These are phyloP conservation scores for Rhopalosiphum maidis DNA, from an alignment of 1,140 invertebrate genomes.

Conservation along the genomic window DNA sequence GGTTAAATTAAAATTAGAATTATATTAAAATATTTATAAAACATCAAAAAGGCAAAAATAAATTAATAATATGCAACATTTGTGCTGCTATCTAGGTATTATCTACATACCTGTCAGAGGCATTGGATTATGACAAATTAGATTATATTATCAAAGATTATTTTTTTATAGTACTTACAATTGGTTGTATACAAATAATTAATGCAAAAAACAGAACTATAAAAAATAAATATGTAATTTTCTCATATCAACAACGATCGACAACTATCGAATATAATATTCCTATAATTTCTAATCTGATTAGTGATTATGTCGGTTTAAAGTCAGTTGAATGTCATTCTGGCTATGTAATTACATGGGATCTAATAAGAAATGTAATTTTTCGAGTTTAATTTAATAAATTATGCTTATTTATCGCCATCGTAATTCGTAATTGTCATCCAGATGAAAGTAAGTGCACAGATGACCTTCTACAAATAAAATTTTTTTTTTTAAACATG, in stretches of 20 bases:
- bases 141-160: conserved; percentile 10
- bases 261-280: not conserved
- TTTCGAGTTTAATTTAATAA: not conserved
- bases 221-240: not conserved
- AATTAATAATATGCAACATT: not conserved
- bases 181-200: not conserved
- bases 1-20: too few relatives aligned
- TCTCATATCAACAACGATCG: not conserved
- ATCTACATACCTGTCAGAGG: not conserved
- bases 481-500: not conserved
- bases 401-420: not conserved
- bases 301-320: not conserved
- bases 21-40: too few relatives aligned
- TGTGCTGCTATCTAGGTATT: not conserved
- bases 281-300: not conserved
- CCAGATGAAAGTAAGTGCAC: conserved; percentile 37
- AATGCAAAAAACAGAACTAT: not conserved
- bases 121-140: not conserved
- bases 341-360: not conserved
- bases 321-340: conserved; percentile 57
- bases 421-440: not conserved
- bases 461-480: conserved; percentile 8
- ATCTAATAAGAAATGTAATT: not conserved
- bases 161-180: not conserved
- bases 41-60: not conserved